A percentile compares a stretch with the other conserved stretches of the same genome.
Evolutionary conservation across 92 coral and sea anemone genomes (phyloP).

Genomic region (Umimayanthus chanpuru): DNA sequence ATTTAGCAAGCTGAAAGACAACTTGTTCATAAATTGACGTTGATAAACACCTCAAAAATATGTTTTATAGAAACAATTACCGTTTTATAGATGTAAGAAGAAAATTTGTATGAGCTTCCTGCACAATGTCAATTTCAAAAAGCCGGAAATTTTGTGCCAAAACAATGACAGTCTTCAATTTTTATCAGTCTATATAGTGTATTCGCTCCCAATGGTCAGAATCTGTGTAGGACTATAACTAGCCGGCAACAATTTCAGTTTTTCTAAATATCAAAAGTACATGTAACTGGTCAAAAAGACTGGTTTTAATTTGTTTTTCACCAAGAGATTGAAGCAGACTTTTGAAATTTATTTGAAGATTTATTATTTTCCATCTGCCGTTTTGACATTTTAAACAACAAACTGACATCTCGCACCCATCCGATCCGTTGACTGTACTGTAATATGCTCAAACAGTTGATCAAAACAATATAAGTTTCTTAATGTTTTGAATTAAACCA

Average conservation of each 20-base stretch:
- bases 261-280: constrained; percentile 27
- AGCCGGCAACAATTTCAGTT: too few relatives aligned
- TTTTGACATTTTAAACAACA: too few relatives aligned
- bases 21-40: constrained; percentile 14
- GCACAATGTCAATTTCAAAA: not conserved
- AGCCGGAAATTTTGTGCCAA: not conserved
- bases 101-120: constrained; percentile 25
- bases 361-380: too few relatives aligned
- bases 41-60: constrained; percentile 11
- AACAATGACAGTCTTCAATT: not conserved
- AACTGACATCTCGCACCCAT: constrained; percentile 25
- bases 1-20: constrained; percentile 30
- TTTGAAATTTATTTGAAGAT: constrained; percentile 3
- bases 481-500: constrained; percentile 17
- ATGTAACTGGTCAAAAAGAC: too few relatives aligned
- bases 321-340: constrained; percentile 22
- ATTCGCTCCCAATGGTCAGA: constrained; percentile 25
- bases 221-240: constrained; percentile 11
- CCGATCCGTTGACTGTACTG: constrained; percentile 11
- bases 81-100: constrained; percentile 20
- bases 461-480: constrained; percentile 12
- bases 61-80: not conserved
- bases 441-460: constrained; percentile 21
- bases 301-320: too few relatives aligned
- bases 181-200: too few relatives aligned